Percentiles rank a stretch among this genome's conserved stretches.
Evolutionary conservation across 2,113 vertebrate genomes (phyloP).

Genomic region (Corvus hawaiiensis): DNA sequence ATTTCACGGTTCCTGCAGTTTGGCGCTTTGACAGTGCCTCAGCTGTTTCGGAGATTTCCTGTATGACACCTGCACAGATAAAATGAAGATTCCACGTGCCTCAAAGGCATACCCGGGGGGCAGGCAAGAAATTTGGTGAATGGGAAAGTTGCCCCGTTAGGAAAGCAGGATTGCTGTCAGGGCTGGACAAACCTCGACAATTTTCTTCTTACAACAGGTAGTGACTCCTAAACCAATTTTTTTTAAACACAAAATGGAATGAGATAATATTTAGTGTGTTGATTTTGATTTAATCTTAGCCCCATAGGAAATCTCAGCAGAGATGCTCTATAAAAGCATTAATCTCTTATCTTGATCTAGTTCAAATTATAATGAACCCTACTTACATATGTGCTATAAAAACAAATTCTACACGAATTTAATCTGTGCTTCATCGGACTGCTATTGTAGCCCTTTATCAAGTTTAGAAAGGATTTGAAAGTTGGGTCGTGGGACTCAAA

Average conservation of each 20-base stretch:
- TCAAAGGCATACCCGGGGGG: background rate
- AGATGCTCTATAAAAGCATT: slow-evolving; percentile 39
- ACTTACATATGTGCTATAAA: slow-evolving; percentile 28
- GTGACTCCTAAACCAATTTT: background rate
- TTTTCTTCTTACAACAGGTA: background rate
- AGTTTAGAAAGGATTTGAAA: slow-evolving; percentile 13
- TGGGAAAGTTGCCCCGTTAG: background rate
- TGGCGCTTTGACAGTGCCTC: background rate
- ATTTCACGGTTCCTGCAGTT: background rate
- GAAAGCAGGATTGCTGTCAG: background rate
- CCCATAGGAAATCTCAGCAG: background rate
- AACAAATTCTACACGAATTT: slow-evolving; percentile 6
- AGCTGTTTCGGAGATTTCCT: background rate
- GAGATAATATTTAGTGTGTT: background rate
- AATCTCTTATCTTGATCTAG: slow-evolving; percentile 49
- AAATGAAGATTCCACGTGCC: background rate
- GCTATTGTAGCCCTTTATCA: background rate
- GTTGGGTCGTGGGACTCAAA: background rate
- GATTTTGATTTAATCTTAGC: slow-evolving; percentile 9
- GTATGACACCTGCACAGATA: background rate
- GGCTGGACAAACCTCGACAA: background rate
- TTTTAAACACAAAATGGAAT: background rate
- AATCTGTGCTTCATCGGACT: background rate
- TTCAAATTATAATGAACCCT: slow-evolving; percentile 18
- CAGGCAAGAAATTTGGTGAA: background rate